A percentile compares a stretch with the other conserved stretches of the same genome.
These are phyloP conservation scores for Ammospiza caudacuta DNA, from an alignment of 2,113 vertebrate genomes.

Conservation along the genomic window DNA sequence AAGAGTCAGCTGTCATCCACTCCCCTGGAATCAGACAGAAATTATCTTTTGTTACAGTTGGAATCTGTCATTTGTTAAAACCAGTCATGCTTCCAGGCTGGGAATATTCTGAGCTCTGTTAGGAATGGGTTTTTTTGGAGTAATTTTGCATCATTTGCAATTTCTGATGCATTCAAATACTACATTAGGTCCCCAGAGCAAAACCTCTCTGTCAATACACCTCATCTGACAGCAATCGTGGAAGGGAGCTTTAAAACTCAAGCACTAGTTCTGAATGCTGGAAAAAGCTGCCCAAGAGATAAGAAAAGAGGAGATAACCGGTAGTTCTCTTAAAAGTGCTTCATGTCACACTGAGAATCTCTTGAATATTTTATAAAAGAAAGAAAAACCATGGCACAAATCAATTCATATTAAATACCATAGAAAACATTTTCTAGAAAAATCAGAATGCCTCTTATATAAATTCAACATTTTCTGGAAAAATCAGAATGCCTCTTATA, in stretches of 20 bases:
- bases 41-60: background rate
- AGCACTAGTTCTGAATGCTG: background rate
- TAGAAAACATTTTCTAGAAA: background rate
- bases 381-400: background rate
- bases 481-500: background rate
- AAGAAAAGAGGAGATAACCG: slow-evolving; percentile 3
- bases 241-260: slow-evolving; percentile 1
- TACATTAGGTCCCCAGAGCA: slow-evolving; percentile 1
- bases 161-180: slow-evolving; percentile 24
- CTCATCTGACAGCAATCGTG: background rate
- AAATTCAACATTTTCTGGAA: background rate
- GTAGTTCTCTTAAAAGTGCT: background rate
- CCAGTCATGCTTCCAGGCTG: background rate
- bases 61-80: background rate
- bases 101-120: background rate
- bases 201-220: slow-evolving; percentile 4
- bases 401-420: background rate
- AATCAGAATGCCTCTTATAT: background rate
- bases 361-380: slow-evolving; percentile 11
- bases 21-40: background rate
- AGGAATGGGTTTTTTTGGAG: background rate
- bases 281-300: slow-evolving; percentile 23
- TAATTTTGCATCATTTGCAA: background rate
- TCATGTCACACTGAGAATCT: background rate
- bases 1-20: background rate